phyloP scores from a whole-genome alignment of 2,797 vertebrate species.

The Smutsia gigantea region DNA sequence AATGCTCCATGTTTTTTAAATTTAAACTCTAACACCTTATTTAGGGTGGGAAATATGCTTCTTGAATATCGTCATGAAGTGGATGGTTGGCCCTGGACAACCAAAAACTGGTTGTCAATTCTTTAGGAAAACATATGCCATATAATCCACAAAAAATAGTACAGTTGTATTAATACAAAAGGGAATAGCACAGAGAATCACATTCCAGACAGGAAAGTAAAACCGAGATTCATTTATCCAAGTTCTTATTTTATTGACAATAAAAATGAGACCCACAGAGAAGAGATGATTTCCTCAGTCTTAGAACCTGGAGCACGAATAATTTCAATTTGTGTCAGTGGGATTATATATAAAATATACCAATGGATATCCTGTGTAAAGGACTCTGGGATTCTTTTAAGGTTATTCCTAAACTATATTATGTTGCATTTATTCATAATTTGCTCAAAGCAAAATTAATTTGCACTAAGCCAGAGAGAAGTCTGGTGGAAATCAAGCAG shows the following conservation, averaged over 20 bases:
- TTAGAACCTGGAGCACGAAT: neutral
- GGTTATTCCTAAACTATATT: conserved; percentile 12
- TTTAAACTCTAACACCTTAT: neutral
- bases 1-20: neutral
- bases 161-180: neutral
- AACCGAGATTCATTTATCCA: neutral
- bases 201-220: neutral
- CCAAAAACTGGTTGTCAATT: neutral
- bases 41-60: neutral
- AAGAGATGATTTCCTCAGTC: neutral
- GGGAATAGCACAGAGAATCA: neutral
- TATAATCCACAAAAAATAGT: neutral
- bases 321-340: neutral
- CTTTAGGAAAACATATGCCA: neutral
- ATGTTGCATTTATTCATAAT: neutral
- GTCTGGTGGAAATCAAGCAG: neutral
- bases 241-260: conserved; percentile 23
- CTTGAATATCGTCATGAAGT: neutral
- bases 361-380: neutral
- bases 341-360: neutral
- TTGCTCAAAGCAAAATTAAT: conserved; percentile 40
- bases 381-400: neutral
- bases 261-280: neutral
- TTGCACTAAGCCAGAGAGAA: neutral
- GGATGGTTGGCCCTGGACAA: neutral